Conservation (phyloP, 2,113 vertebrate genomes). For the Syrmaticus mikado region DNA sequence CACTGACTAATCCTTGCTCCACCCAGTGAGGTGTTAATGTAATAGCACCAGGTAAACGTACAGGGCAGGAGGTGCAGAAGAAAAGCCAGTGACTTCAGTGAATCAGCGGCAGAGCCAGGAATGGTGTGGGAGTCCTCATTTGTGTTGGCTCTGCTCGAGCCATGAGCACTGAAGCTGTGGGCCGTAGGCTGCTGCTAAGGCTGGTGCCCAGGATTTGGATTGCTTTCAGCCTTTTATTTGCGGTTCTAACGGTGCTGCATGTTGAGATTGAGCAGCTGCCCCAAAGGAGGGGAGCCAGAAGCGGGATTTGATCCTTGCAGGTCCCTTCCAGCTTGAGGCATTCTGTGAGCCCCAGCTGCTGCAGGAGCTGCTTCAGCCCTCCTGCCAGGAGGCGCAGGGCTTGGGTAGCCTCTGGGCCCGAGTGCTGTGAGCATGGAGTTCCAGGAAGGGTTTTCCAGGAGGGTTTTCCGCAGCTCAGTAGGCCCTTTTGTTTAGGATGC, state of each 20-base stretch:
- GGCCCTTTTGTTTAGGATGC: rapidly evolving
- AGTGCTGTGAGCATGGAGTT: not conserved
- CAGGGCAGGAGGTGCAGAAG: not conserved
- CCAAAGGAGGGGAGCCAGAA: not conserved
- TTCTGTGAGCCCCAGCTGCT: not conserved
- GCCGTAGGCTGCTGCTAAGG: not conserved
- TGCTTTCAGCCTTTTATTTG: rapidly evolving
- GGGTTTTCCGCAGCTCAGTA: not conserved
- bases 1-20: not conserved
- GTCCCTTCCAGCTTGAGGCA: not conserved
- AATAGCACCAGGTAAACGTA: not conserved
- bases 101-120: not conserved
- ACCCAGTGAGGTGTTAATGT: not conserved
- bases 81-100: not conserved
- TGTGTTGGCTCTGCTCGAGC: not conserved
- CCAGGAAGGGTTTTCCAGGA: not conserved
- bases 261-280: not conserved
- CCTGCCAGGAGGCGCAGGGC: not conserved
- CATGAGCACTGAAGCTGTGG: not conserved
- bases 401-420: not conserved
- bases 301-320: not conserved
- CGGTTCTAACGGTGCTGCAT: not conserved
- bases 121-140: not conserved
- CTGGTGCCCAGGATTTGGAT: not conserved
- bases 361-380: not conserved